Conservation (phyloP, 2,797 vertebrate genomes). For the Aldrovandia affinis region DNA sequence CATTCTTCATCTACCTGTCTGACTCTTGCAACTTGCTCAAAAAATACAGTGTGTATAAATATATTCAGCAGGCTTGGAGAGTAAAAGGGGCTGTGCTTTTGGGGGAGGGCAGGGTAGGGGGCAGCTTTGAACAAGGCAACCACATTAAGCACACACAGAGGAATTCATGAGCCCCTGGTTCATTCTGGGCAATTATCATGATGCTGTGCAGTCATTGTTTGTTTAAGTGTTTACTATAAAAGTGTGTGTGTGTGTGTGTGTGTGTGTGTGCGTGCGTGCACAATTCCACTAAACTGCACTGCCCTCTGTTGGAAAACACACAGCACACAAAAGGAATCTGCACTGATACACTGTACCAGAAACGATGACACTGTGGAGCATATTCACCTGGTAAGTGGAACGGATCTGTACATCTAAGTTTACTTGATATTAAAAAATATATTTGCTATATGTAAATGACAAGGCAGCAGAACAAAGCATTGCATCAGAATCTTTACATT, state of each 20-base stretch:
- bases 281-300: constrained; percentile 79
- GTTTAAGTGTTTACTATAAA: constrained; percentile 44
- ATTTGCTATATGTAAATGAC: background rate
- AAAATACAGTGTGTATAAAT: constrained; percentile 73
- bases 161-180: constrained; percentile 45
- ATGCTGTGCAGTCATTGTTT: background rate
- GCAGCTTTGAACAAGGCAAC: constrained; percentile 32
- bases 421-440: background rate
- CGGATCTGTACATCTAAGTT: background rate
- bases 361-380: constrained; percentile 10
- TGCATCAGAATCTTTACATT: constrained; percentile 50
- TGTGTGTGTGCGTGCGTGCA: constrained; percentile 65
- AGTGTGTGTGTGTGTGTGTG: constrained; percentile 68
- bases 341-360: constrained; percentile 45
- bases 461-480: constrained; percentile 42
- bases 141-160: constrained; percentile 22
- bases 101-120: constrained; percentile 66
- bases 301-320: constrained; percentile 83
- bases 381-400: background rate
- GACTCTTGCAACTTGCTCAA: constrained; percentile 70
- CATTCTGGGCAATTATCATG: constrained; percentile 26
- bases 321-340: constrained; percentile 63
- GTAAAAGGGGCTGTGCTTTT: constrained; percentile 68
- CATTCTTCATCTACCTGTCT: constrained; percentile 83
- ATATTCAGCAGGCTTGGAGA: constrained; percentile 66